phyloP scores from a whole-genome alignment of 2,797 vertebrate species.

The Gymnothorax reevesii region DNA sequence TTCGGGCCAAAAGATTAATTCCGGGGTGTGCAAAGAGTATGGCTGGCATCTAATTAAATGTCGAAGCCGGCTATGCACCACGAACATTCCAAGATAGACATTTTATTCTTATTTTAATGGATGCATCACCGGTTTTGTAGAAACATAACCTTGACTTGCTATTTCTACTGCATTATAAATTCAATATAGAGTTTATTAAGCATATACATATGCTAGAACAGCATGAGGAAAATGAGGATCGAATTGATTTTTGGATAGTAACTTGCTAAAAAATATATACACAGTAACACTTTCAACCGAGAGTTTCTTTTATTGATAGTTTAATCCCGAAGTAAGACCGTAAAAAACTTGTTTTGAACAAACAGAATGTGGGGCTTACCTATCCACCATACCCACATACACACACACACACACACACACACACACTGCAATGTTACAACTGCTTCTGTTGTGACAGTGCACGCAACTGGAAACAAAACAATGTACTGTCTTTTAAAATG shows the following conservation, averaged over 20 bases:
- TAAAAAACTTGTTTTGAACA: no score
- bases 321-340: neutral
- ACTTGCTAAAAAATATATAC: neutral
- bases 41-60: conserved; percentile 6
- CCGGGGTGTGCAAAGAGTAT: neutral
- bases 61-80: neutral
- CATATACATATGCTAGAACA: neutral
- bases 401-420: conserved; percentile 25
- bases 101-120: conserved; percentile 12
- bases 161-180: conserved; percentile 18
- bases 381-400: conserved; percentile 21
- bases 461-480: neutral
- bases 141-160: conserved; percentile 9
- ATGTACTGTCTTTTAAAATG: neutral
- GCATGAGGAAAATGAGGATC: neutral
- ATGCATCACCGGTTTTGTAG: neutral
- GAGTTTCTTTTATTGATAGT: neutral
- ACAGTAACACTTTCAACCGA: neutral
- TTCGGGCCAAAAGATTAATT: conserved; percentile 17
- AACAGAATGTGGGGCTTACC: no score
- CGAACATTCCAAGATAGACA: neutral
- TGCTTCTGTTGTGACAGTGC: neutral
- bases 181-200: neutral
- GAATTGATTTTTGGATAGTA: neutral
- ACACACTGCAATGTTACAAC: neutral